These are phyloP conservation scores for Sebastes elongatus DNA, from an alignment of 2,797 vertebrate genomes.

Conservation along the genomic window DNA sequence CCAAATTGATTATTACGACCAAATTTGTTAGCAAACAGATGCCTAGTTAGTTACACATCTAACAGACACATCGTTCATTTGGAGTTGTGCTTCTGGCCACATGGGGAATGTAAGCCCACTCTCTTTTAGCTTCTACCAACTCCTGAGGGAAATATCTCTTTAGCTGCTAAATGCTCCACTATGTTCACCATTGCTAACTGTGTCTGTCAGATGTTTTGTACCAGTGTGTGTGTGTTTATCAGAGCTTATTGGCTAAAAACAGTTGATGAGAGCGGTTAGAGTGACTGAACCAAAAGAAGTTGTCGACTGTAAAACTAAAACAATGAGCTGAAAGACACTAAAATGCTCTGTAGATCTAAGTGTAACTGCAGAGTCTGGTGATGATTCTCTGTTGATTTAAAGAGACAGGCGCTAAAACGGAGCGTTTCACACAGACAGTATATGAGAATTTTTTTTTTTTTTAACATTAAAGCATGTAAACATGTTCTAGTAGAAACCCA, in stretches of 20 bases:
- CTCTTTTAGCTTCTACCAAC: too few relatives aligned
- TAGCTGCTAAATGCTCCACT: background rate
- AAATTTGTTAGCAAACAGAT: background rate
- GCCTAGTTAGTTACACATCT: background rate
- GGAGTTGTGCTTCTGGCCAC: background rate
- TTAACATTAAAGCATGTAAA: too few relatives aligned
- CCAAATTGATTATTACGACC: background rate
- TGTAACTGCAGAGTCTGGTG: rapidly evolving
- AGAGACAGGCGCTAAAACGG: too few relatives aligned
- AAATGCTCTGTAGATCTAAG: too few relatives aligned
- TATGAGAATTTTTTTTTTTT: too few relatives aligned
- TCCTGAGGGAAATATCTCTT: background rate
- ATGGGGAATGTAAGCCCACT: background rate
- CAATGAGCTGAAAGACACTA: background rate
- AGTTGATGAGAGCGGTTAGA: background rate
- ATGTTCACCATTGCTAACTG: background rate
- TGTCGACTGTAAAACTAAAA: background rate
- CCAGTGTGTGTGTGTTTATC: background rate
- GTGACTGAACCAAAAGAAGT: background rate
- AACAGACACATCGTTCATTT: background rate
- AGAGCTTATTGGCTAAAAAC: background rate
- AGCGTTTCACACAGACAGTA: too few relatives aligned
- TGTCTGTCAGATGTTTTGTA: background rate
- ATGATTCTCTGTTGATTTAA: background rate
- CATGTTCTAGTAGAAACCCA: too few relatives aligned